A percentile compares a stretch with the other conserved stretches of the same genome.
phyloP scores from a whole-genome alignment of 2,888 invertebrate genomes.

The Polydrusus pterygomalis region DNA sequence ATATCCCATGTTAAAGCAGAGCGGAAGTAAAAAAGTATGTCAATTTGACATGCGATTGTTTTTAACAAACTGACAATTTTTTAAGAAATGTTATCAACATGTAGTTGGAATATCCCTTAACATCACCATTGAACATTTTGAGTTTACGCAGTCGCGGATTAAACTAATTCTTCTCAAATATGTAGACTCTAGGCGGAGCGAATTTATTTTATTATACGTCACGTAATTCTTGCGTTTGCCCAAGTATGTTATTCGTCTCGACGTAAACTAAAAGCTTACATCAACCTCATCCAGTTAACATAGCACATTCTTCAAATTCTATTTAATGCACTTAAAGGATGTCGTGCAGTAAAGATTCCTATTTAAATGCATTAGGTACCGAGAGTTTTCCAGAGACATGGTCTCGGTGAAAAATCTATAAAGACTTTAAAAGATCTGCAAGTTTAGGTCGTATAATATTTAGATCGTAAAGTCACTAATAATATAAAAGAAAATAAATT shows the following conservation, averaged over 20 bases:
- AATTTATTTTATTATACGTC: no score
- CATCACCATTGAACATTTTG: no score
- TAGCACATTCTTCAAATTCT: background rate
- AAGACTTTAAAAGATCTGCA: background rate
- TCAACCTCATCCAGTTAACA: background rate
- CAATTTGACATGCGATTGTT: no score
- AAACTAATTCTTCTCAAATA: no score
- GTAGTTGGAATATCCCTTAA: no score
- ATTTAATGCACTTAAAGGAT: conserved; percentile 15
- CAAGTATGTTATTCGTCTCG: background rate
- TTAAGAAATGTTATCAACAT: no score
- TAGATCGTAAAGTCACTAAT: background rate
- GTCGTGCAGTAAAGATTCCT: conserved; percentile 17
- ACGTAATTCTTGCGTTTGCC: background rate
- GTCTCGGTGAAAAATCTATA: conserved; percentile 14
- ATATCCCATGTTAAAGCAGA: no score
- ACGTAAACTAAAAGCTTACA: background rate
- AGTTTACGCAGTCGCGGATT: no score
- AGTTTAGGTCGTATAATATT: background rate
- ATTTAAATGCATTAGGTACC: conserved; percentile 13
- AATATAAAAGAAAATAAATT: no score
- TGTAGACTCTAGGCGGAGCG: no score
- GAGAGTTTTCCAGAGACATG: background rate
- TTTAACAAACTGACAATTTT: no score
- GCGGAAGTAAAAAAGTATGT: no score